phyloP scores from a whole-genome alignment of 2,113 vertebrate species.

The Brachypteracias leptosomus region DNA sequence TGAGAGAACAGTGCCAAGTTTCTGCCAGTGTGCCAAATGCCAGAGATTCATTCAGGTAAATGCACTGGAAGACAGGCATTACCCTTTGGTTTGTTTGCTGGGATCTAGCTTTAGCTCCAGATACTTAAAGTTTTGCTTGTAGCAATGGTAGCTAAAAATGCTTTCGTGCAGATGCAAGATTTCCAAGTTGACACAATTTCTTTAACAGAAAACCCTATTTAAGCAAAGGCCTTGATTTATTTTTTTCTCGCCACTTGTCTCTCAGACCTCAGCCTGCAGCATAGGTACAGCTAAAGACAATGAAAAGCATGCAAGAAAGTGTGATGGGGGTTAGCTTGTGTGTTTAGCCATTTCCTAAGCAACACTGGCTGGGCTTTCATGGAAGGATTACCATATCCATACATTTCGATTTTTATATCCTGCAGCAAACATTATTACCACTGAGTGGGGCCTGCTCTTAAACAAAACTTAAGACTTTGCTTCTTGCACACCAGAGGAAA shows the following conservation, averaged over 20 bases:
- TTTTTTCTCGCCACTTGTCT: not conserved
- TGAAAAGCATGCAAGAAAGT: not conserved
- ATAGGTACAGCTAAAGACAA: not conserved
- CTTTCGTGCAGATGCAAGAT: not conserved
- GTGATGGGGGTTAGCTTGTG: not conserved
- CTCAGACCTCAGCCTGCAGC: not conserved
- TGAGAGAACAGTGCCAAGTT: not conserved
- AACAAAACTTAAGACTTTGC: not conserved
- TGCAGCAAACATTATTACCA: conserved; percentile 44
- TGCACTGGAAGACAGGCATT: not conserved
- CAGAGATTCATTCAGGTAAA: not conserved
- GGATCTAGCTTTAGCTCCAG: not conserved
- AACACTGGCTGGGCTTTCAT: not conserved
- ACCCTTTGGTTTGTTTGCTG: not conserved
- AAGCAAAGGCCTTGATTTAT: not conserved
- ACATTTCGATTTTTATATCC: conserved; percentile 41
- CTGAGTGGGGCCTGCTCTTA: not conserved
- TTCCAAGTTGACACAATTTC: not conserved
- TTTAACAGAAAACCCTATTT: not conserved
- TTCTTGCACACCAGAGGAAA: not conserved
- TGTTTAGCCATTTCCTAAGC: not conserved
- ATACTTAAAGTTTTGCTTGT: not conserved
- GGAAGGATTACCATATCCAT: conserved; percentile 15
- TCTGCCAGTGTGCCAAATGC: not conserved
- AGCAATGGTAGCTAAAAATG: not conserved